These are phyloP conservation scores for Danio rerio DNA, from an alignment of 2,113 vertebrate species.

Conservation along the genomic window DNA sequence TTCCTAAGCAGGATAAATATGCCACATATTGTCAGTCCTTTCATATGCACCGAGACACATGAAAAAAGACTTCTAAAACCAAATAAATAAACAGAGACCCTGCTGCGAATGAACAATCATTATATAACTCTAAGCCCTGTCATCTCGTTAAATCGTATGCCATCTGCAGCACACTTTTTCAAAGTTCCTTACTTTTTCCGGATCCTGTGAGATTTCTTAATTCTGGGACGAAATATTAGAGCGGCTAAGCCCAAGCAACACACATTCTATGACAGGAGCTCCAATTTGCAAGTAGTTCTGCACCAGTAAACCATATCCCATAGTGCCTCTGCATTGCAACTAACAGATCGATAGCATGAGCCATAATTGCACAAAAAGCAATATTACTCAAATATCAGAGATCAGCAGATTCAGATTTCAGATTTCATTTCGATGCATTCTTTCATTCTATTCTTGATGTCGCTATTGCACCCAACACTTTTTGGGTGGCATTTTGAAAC, in stretches of 20 bases:
- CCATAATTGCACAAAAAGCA: slow-evolving; percentile 46
- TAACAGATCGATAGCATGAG: slow-evolving; percentile 54
- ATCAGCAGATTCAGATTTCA: slow-evolving; percentile 9
- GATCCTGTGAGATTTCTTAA: slow-evolving; percentile 25
- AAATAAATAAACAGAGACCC: slow-evolving; percentile 9
- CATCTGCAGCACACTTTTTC: slow-evolving; percentile 22
- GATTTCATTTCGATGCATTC: not conserved
- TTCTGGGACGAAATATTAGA: slow-evolving; percentile 31
- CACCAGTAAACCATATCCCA: slow-evolving; percentile 56
- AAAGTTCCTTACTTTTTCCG: slow-evolving; percentile 9
- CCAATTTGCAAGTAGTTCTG: slow-evolving; percentile 54
- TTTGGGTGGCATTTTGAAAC: not conserved
- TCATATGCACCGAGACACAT: not conserved
- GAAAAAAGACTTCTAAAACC: not conserved
- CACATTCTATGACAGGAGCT: slow-evolving; percentile 53
- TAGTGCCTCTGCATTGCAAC: slow-evolving; percentile 17
- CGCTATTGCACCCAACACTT: not conserved
- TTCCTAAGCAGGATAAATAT: not conserved
- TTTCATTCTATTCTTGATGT: not conserved
- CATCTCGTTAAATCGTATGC: slow-evolving; percentile 3
- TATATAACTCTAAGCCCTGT: slow-evolving; percentile 16
- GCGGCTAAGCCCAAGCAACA: slow-evolving; percentile 28
- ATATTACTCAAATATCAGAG: slow-evolving; percentile 13
- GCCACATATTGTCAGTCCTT: slow-evolving; percentile 18
- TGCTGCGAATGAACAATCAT: slow-evolving; percentile 35